phyloP scores from a whole-genome alignment of 2,888 invertebrate species.

The Drosophila austrosaltans region DNA sequence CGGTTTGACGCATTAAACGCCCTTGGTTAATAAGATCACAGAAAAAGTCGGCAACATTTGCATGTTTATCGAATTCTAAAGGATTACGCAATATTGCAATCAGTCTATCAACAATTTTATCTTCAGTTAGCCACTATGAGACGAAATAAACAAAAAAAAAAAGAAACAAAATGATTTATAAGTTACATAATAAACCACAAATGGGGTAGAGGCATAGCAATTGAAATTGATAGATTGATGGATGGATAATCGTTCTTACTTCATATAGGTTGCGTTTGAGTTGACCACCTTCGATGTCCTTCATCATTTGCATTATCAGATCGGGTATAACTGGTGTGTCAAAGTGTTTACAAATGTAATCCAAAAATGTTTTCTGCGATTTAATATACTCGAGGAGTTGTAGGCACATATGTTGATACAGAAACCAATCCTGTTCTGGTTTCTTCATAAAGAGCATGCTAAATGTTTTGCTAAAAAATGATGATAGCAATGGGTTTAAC shows the following conservation, averaged over 20 bases:
- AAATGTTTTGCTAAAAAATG: slow-evolving; percentile 97
- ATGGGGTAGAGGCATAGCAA: no score
- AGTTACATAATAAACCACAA: not conserved
- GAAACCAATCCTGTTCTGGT: slow-evolving; percentile 96
- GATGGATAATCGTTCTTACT: slow-evolving; percentile 84
- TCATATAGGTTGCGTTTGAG: slow-evolving; percentile 88
- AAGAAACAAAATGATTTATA: slow-evolving; percentile 52
- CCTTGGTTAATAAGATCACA: slow-evolving; percentile 92
- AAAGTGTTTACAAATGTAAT: slow-evolving; percentile 93
- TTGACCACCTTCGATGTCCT: slow-evolving; percentile 90
- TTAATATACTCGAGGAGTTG: slow-evolving; percentile 96
- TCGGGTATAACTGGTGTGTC: slow-evolving; percentile 98
- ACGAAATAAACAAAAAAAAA: not conserved
- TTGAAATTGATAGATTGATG: not conserved
- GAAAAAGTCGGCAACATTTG: slow-evolving; percentile 94
- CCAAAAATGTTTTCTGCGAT: slow-evolving; percentile 93
- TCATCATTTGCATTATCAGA: slow-evolving; percentile 93
- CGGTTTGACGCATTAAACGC: slow-evolving; percentile 85
- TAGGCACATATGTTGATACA: slow-evolving; percentile 95
- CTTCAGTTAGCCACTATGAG: slow-evolving; percentile 93
- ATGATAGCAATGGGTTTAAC: slow-evolving; percentile 96
- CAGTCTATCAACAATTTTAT: slow-evolving; percentile 93
- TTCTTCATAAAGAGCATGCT: slow-evolving; percentile 94
- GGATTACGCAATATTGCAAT: slow-evolving; percentile 87
- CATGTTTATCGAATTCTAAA: slow-evolving; percentile 90